These are phyloP conservation scores for Lagodon rhomboides DNA, from an alignment of 2,797 vertebrate species.

Conservation along the genomic window DNA sequence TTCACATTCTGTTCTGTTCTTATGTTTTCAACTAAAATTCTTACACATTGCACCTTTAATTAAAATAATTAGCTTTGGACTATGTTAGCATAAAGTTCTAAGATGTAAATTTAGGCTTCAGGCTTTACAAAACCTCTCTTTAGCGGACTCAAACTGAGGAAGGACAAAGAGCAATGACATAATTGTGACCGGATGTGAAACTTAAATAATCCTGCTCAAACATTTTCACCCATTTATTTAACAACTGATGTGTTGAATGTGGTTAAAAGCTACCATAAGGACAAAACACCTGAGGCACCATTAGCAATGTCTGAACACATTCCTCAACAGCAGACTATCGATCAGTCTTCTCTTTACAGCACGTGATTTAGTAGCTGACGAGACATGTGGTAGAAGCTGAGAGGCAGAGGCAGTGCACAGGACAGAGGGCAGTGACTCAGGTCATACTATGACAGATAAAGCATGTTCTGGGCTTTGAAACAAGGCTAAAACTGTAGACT, in stretches of 20 bases:
- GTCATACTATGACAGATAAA: background rate
- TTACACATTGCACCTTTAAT: background rate
- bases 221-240: constrained; percentile 32
- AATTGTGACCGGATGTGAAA: constrained; percentile 13
- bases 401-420: background rate
- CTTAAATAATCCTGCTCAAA: constrained; percentile 13
- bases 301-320: constrained; percentile 8
- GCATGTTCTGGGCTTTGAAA: background rate
- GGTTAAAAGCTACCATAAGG: constrained; percentile 11
- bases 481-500: background rate
- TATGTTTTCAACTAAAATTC: too few species aligned
- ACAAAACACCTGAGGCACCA: constrained; percentile 12
- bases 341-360: background rate
- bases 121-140: background rate
- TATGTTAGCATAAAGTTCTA: background rate
- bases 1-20: too few species aligned
- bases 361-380: background rate
- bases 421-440: background rate
- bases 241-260: constrained; percentile 3
- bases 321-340: background rate
- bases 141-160: background rate
- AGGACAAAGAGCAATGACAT: constrained; percentile 7
- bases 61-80: background rate
- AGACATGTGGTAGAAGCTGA: background rate
- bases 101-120: background rate